Evolutionary conservation across 2,888 invertebrate genomes (phyloP).

Genomic region (Tetheella fluctuosa): DNA sequence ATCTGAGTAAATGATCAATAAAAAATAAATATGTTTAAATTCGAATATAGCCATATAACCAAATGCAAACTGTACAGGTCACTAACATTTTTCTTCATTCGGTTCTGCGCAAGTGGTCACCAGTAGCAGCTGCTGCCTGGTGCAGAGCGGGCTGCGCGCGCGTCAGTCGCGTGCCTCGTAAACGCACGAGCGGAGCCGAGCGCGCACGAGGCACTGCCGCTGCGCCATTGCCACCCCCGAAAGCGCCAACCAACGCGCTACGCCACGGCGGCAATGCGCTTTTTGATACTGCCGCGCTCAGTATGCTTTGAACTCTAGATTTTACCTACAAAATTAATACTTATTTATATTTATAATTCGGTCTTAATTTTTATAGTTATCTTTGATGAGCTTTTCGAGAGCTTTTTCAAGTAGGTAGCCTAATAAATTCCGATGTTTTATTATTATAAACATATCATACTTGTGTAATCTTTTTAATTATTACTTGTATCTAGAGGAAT

Average conservation of each 20-base stretch:
- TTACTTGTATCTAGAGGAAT: too few relatives aligned
- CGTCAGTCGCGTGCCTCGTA: constrained; percentile 74
- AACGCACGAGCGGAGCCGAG: constrained; percentile 69
- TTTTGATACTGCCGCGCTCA: constrained; percentile 29
- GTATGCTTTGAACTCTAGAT: not conserved
- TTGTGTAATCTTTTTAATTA: too few relatives aligned
- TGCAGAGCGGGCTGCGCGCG: constrained; percentile 63
- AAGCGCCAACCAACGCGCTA: constrained; percentile 16
- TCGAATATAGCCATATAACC: not conserved
- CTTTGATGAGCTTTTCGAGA: too few relatives aligned
- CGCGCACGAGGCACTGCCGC: constrained; percentile 48
- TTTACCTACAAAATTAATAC: too few relatives aligned
- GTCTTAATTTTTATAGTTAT: not conserved
- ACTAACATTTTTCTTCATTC: constrained; percentile 56
- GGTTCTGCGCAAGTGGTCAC: constrained; percentile 68
- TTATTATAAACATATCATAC: too few relatives aligned
- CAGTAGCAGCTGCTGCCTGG: constrained; percentile 24
- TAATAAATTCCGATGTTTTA: too few relatives aligned
- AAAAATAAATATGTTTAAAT: not conserved
- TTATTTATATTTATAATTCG: too few relatives aligned
- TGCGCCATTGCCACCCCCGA: constrained; percentile 32
- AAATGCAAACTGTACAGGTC: constrained; percentile 2
- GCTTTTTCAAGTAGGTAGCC: too few relatives aligned
- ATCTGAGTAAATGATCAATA: not conserved
- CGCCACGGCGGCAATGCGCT: constrained; percentile 21